Base-by-base conservation (phyloP, 2,888 invertebrate genomes). In the Ormyrus thymus region DNA sequence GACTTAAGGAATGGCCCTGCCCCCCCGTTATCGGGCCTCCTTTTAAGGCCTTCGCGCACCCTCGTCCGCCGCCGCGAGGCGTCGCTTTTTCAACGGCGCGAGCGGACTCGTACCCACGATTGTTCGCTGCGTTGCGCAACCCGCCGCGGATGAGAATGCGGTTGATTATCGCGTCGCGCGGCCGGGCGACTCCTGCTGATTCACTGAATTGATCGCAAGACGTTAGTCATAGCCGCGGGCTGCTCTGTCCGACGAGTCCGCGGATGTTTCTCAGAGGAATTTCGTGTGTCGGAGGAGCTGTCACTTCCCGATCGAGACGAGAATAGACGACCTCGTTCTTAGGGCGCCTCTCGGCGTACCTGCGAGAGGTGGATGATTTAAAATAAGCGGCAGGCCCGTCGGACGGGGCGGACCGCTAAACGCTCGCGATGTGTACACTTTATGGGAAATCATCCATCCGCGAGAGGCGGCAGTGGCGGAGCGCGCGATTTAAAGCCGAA, bases 151-250 rank as follows among this genome's bases (percentile, higher is more conserved):
- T 46, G 13, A 10, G 48, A 59, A 64, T 56, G n/a, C 15, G 59
- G 56, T 50, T 64, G 61, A 72, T 72, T 72, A 66, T 59, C 6
- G 48, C 43, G 55, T 13, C 53, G n/a, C 15, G 13, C n/a, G 48
- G 7, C 7, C 43, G 7, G 51, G 9, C 48, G 53, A 59, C 58
- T n/a, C n/a, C 8, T 58, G 58, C 4, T 77, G 77, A 77, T 72
- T 77, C 65, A 58, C 64, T 65, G 76, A 77, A 66, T 72, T 59
- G 66, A 77, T 71, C 50, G 51, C 53, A 71, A 65, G 10, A 15
- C 46, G 43, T 77, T 71, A 77, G 71, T 71, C 76, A 71, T 45
- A n/a, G 9, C 7, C n/a, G 9, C 11, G 8, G 11, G 43, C 43
- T 66, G 43, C 11, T 50, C 48, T 7, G 10, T 50, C 45, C 8